These are phyloP conservation scores for Tricholauxania praeusta DNA, from an alignment of 2,888 invertebrate genomes.

Conservation along the genomic window DNA sequence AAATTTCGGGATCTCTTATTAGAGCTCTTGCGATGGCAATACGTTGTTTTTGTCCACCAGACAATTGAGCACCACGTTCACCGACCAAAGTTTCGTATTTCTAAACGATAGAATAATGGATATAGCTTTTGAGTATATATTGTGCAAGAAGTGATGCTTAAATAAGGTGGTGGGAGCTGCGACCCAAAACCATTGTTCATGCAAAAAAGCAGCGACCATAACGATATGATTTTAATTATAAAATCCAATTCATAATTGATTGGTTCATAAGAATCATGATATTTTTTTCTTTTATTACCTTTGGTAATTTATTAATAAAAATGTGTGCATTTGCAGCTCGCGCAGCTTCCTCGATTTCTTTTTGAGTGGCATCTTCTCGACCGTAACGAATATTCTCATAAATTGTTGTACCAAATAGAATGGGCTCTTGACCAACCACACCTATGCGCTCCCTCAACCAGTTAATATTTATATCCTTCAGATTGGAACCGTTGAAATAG, in stretches of 20 bases:
- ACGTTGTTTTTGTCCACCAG: constrained; percentile 92
- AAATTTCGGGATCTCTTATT: constrained; percentile 81
- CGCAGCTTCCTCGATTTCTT: constrained; percentile 78
- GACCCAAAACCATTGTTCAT: background rate
- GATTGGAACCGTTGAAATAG: constrained; percentile 75
- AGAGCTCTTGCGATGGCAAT: constrained; percentile 91
- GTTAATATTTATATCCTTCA: constrained; percentile 80
- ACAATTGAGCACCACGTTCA: constrained; percentile 83
- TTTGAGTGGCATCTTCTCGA: constrained; percentile 73
- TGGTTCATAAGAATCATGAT: too few species aligned
- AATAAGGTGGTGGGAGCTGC: too few species aligned
- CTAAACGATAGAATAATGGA: constrained; percentile 58
- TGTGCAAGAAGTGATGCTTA: too few species aligned
- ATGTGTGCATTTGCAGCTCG: constrained; percentile 82
- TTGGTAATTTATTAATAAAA: constrained; percentile 80
- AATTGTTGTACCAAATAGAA: constrained; percentile 86
- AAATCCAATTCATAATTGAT: too few species aligned
- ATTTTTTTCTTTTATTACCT: constrained; percentile 64
- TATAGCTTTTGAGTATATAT: too few species aligned
- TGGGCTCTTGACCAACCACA: constrained; percentile 91
- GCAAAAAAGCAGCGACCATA: too few species aligned
- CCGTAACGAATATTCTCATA: constrained; percentile 90
- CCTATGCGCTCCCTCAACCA: constrained; percentile 87
- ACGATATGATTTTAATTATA: too few species aligned
- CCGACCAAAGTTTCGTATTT: constrained; percentile 87